phyloP scores from a whole-genome alignment of 2,888 invertebrate genomes.

The Lobophora halterata region DNA sequence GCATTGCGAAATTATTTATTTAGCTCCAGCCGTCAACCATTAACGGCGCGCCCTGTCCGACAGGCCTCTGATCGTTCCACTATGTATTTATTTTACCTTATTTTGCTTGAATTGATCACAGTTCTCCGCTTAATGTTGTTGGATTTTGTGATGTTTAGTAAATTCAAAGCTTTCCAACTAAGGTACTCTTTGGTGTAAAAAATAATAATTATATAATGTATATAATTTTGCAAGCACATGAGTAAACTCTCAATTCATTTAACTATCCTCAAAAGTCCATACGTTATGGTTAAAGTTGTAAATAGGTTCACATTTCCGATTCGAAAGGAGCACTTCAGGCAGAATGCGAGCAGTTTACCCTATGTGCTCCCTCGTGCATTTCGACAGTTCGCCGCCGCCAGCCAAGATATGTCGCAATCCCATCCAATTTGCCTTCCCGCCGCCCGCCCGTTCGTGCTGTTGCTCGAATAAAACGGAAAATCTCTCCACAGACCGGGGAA shows the following conservation, averaged over 20 bases:
- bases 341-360: conserved; percentile 67
- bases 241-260: conserved; percentile 9
- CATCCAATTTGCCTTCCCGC: conserved; percentile 74
- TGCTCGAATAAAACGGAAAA: conserved; percentile 73
- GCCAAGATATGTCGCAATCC: conserved; percentile 75
- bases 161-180: too few relatives aligned
- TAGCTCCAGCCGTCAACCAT: conserved; percentile 35
- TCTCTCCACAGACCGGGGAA: conserved; percentile 63
- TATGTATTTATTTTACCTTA: conserved; percentile 51
- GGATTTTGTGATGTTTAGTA: too few relatives aligned
- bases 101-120: conserved; percentile 41
- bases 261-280: conserved; percentile 28
- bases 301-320: conserved; percentile 57
- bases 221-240: conserved; percentile 15
- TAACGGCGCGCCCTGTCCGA: conserved; percentile 26
- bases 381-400: conserved; percentile 64
- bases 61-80: conserved; percentile 32
- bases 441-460: conserved; percentile 50
- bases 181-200: too few relatives aligned
- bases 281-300: conserved; percentile 48
- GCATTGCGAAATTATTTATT: conserved; percentile 45
- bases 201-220: too few relatives aligned
- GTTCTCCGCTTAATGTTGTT: conserved; percentile 17
- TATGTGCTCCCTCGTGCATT: conserved; percentile 61
- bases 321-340: conserved; percentile 53